Conservation (phyloP, 2,113 vertebrate genomes). For the Neofelis nebulosa region DNA sequence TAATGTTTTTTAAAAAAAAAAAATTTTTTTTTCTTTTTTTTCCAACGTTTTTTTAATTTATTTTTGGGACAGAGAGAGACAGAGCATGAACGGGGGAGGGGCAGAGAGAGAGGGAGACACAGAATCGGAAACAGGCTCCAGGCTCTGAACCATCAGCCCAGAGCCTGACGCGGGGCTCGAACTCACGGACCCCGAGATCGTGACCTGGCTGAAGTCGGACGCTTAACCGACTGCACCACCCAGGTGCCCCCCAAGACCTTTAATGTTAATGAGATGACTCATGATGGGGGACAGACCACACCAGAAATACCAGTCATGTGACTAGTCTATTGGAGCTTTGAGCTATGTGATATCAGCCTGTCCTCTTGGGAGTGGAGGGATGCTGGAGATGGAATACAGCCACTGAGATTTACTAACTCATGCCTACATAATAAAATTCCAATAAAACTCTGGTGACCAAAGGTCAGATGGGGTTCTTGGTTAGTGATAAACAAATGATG, state of each 20-base stretch:
- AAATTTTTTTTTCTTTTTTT: too few relatives aligned
- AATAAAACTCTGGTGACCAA: background rate
- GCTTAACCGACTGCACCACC: too few relatives aligned
- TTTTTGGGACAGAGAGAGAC: too few relatives aligned
- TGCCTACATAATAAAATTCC: background rate
- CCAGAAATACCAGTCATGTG: background rate
- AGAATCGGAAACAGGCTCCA: too few relatives aligned
- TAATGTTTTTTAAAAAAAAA: too few relatives aligned
- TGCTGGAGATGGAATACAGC: background rate
- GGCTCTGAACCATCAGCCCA: too few relatives aligned
- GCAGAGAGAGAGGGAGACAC: too few relatives aligned
- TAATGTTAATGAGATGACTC: background rate
- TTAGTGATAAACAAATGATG: background rate
- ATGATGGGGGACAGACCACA: background rate
- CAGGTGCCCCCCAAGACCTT: background rate
- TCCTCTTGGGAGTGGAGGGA: background rate
- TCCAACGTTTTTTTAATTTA: too few relatives aligned
- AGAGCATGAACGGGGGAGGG: too few relatives aligned
- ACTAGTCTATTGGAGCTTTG: background rate
- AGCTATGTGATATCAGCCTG: background rate
- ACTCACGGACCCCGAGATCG: too few relatives aligned
- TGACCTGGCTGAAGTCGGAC: too few relatives aligned
- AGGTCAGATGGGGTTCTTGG: background rate
- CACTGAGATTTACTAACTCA: background rate
- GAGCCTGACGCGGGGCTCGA: too few relatives aligned